Evolutionary conservation across 2,888 invertebrate species (phyloP), one percentile per base, ranked within the genome.

Genomic region (Lapara coniferarum): DNA sequence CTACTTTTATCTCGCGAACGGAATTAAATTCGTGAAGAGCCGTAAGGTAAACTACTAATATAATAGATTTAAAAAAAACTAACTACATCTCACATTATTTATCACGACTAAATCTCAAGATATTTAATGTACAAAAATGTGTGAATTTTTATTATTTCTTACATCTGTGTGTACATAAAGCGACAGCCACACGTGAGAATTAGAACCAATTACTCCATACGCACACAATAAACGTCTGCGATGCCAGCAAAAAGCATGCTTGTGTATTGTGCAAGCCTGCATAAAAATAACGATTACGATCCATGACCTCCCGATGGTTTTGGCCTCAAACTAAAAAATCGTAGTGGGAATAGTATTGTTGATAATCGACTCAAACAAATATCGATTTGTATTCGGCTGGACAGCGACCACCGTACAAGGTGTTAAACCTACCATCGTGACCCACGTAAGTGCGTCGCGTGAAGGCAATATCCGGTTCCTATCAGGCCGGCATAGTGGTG

Each of bases 141-240:
- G 63, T 13, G 63, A 63, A 63, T 12, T 16, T 59, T 46, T 19
- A 49, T 0, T 5, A 19, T 63, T 63, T 59, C 59, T 59, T 49
- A 13, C 46, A 46, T 63, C 63, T 49, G 46, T 63, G 63, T 63
- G 49, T 63, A 63, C 49, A 59, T 10, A 10, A 58, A 55, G 55
- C 2, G 19, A 58, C 59, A 63, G 16, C 49, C 46, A 13, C 63
- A 25, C 19, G 46, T 63, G 63, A 13, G 63, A 63, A 63, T 49
- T 63, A 13, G 49, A 19, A 59, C 59, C 59, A 16, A 49, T 49
- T 49, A 63, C 63, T 63, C 19, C 63, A 63, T 56, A 30, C 63
- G 63, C 49, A 63, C 49, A 63, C 16, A 59, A 16, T 49, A 46
- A 63, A 19, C 7, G 44, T 59, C n/a, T 10, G 49, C 63, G 49